Conservation (phyloP, 2,797 vertebrate species). For the Spinus pinus region DNA sequence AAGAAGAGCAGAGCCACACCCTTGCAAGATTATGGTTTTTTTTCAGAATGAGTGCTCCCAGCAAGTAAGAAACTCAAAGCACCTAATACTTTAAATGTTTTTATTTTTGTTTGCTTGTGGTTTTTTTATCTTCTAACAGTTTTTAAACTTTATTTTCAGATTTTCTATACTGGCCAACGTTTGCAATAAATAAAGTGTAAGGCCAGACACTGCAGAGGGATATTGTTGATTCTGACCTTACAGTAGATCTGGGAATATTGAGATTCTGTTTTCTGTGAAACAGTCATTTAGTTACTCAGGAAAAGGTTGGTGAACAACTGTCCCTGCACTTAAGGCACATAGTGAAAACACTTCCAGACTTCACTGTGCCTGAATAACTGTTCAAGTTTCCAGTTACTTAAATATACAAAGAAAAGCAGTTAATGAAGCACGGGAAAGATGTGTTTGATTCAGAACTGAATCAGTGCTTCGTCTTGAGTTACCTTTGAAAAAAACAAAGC, state of each 20-base stretch:
- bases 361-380: background rate
- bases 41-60: background rate
- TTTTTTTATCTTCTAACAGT: background rate
- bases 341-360: background rate
- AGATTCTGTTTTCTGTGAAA: background rate
- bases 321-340: background rate
- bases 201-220: fast-evolving
- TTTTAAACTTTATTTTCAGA: background rate
- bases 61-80: background rate
- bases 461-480: background rate
- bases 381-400: background rate
- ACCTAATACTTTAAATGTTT: fast-evolving
- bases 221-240: background rate
- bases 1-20: background rate
- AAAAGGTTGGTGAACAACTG: background rate
- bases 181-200: background rate
- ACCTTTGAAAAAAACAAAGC: background rate
- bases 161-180: background rate
- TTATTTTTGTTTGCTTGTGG: fast-evolving
- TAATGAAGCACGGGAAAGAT: background rate
- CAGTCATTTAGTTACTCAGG: background rate
- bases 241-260: background rate
- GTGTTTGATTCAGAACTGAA: background rate
- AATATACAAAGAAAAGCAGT: background rate
- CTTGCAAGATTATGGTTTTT: background rate